A percentile compares a stretch with the other conserved stretches of the same genome.
Evolutionary conservation across 2,888 invertebrate species (phyloP).

Genomic region (Apocheima hispidaria): DNA sequence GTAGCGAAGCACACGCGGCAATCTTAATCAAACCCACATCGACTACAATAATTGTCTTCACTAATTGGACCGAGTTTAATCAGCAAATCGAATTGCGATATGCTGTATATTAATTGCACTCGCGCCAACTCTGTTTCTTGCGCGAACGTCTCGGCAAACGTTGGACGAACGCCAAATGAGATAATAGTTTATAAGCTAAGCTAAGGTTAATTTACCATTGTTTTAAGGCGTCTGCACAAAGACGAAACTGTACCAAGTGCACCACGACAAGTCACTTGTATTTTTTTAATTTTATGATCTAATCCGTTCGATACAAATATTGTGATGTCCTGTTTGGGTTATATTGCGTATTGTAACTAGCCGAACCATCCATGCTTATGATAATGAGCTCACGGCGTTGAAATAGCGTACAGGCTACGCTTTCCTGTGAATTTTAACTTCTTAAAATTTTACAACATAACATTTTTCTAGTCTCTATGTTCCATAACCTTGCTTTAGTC

Average conservation of each 20-base stretch:
- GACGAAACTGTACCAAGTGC: neutral
- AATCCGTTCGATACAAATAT: no score
- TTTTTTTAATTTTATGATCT: no score
- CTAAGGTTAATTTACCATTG: constrained; percentile 71
- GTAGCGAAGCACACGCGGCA: neutral
- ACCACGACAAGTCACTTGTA: no score
- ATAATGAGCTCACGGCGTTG: no score
- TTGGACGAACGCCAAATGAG: constrained; percentile 72
- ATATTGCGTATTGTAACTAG: no score
- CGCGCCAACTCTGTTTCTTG: constrained; percentile 61
- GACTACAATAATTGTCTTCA: constrained; percentile 5
- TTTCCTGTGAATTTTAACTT: no score
- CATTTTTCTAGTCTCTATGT: no score
- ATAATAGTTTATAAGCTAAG: constrained; percentile 68
- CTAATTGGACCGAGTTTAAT: constrained; percentile 20
- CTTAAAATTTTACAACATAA: no score
- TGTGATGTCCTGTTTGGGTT: no score
- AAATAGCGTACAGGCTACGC: no score
- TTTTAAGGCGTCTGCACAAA: constrained; percentile 47
- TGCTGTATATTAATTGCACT: constrained; percentile 43
- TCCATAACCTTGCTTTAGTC: no score
- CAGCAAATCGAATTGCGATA: constrained; percentile 24
- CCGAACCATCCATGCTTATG: no score
- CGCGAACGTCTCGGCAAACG: constrained; percentile 52
- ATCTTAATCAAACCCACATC: constrained; percentile 7